Conservation (phyloP, 1,140 invertebrate species). For the Danaus melanippus region DNA sequence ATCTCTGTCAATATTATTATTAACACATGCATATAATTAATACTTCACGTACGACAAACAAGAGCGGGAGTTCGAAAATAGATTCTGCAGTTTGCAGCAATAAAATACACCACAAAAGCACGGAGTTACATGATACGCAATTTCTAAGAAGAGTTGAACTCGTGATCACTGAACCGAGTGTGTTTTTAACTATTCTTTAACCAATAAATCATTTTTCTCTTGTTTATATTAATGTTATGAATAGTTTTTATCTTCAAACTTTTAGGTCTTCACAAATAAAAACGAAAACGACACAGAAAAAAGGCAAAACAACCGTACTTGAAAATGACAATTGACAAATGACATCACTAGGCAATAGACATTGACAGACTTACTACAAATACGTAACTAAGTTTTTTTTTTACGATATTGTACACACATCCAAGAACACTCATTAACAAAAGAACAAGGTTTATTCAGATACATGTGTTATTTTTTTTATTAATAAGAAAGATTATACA, state of each 20-base stretch:
- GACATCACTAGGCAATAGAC: constrained; percentile 6
- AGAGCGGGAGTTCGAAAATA: constrained; percentile 46
- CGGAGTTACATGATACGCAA: constrained; percentile 61
- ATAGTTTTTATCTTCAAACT: constrained; percentile 28
- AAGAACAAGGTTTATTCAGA: too few species aligned
- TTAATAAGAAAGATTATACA: too few species aligned
- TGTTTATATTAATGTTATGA: constrained; percentile 15
- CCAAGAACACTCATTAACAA: too few species aligned
- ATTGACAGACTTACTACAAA: constrained; percentile 10
- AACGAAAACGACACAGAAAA: constrained; percentile 27
- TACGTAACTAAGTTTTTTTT: not conserved
- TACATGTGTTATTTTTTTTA: too few species aligned
- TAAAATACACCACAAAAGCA: constrained; percentile 60
- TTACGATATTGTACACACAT: too few species aligned
- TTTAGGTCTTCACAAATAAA: constrained; percentile 22
- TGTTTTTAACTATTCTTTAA: constrained; percentile 28
- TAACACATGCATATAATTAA: too few species aligned
- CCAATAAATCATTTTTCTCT: constrained; percentile 12
- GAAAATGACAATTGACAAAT: constrained; percentile 29
- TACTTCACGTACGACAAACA: constrained; percentile 33
- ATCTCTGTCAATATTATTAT: too few species aligned
- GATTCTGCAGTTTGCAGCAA: constrained; percentile 35
- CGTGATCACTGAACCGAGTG: constrained; percentile 33
- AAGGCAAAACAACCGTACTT: constrained; percentile 34
- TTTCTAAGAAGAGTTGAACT: constrained; percentile 27